These are phyloP conservation scores for Drosophila seclusa DNA, from an alignment of 2,888 invertebrate species.

Conservation along the genomic window DNA sequence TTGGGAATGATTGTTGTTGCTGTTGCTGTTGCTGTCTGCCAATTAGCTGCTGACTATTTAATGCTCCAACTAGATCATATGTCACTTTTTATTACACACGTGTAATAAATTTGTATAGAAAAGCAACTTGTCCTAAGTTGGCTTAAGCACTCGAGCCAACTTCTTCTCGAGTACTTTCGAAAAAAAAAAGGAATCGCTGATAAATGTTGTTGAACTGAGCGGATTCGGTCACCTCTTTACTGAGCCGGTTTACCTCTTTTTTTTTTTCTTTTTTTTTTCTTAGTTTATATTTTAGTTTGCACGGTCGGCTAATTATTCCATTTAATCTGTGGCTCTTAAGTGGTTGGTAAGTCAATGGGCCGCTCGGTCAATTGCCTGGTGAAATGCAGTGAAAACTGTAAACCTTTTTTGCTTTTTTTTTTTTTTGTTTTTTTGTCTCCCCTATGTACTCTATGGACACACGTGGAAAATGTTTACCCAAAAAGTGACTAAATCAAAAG, in stretches of 20 bases:
- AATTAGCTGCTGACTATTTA: not conserved
- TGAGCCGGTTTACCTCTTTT: constrained; percentile 3
- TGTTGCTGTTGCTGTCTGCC: not conserved
- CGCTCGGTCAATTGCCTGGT: constrained; percentile 43
- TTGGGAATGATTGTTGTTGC: not conserved
- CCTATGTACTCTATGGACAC: constrained; percentile 27
- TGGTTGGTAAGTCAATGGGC: constrained; percentile 66
- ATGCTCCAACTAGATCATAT: constrained; percentile 4
- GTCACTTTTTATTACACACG: constrained; percentile 9
- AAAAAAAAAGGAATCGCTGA: constrained; percentile 9
- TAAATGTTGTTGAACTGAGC: constrained; percentile 7
- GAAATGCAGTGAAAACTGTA: constrained; percentile 58
- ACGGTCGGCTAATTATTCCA: constrained; percentile 68
- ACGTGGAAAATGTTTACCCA: constrained; percentile 46
- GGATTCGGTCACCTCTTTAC: constrained; percentile 28
- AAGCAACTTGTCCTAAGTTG: not conserved
- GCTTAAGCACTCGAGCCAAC: not conserved
- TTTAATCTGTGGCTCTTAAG: constrained; percentile 65
- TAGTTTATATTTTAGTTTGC: constrained; percentile 38
- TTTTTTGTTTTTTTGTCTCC: not conserved
- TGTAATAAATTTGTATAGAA: constrained; percentile 1
- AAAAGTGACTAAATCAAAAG: constrained; percentile 51
- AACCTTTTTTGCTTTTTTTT: constrained; percentile 16
- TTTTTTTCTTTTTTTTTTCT: constrained; percentile 3
- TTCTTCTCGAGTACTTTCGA: constrained; percentile 11